phyloP scores from a whole-genome alignment of 1,140 invertebrate genomes.

The Wasmannia auropunctata region DNA sequence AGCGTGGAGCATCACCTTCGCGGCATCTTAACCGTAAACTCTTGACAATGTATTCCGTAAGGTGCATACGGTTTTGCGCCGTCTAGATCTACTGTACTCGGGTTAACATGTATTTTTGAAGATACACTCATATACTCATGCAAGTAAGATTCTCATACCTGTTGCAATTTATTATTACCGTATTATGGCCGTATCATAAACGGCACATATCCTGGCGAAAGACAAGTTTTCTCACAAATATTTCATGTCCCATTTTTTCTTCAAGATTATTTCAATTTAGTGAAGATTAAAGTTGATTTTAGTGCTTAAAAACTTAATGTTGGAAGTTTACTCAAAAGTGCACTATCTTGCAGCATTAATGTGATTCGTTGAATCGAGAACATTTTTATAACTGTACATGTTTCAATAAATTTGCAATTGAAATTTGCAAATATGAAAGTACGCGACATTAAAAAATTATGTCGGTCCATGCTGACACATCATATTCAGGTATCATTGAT shows the following conservation, averaged over 20 bases:
- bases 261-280: background rate
- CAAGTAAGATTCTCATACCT: background rate
- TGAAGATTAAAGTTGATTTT: background rate
- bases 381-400: background rate
- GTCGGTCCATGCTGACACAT: background rate
- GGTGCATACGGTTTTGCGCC: background rate
- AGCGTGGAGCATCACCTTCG: constrained; percentile 14
- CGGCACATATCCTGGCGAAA: background rate
- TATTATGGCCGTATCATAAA: background rate
- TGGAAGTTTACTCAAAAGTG: background rate
- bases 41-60: background rate
- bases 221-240: background rate
- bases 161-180: background rate
- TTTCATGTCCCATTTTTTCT: background rate
- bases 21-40: constrained; percentile 21
- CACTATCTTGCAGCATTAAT: background rate
- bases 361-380: background rate
- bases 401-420: background rate
- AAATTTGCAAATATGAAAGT: background rate
- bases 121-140: background rate
- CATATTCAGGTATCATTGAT: background rate
- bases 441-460: background rate
- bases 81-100: background rate
- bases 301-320: background rate
- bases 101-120: constrained; percentile 11